Percentiles rank a stretch among this genome's conserved stretches.
Evolutionary conservation across 2,113 vertebrate species (phyloP).

Genomic region (Canis aureus): DNA sequence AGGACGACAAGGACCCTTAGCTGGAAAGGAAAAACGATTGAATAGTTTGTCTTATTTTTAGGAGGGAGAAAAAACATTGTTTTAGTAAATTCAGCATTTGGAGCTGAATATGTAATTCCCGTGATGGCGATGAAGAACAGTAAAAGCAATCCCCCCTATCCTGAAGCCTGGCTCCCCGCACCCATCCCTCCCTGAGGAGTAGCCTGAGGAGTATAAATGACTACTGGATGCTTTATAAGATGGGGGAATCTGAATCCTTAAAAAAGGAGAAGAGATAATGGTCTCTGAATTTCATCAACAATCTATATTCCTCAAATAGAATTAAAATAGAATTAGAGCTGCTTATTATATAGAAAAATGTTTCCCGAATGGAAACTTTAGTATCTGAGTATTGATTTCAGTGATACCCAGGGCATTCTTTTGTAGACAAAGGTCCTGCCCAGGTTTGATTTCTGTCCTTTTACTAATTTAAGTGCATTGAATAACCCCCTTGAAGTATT

Average conservation of each 20-base stretch:
- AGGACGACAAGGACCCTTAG: neutral
- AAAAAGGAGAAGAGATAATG: constrained; percentile 49
- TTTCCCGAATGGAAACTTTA: constrained; percentile 58
- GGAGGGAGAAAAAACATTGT: neutral
- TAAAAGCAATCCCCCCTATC: constrained; percentile 38
- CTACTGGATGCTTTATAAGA: constrained; percentile 7
- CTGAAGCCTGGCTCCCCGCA: neutral
- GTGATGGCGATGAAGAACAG: constrained; percentile 26
- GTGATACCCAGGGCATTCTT: constrained; percentile 16
- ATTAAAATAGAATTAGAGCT: constrained; percentile 72
- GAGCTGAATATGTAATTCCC: constrained; percentile 5
- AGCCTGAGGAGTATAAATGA: neutral
- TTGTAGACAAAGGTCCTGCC: neutral
- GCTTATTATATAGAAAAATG: constrained; percentile 51
- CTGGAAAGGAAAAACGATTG: constrained; percentile 39
- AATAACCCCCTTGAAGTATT: constrained; percentile 8
- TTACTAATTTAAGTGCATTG: constrained; percentile 6
- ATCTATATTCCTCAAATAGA: constrained; percentile 74
- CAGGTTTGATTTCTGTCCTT: neutral
- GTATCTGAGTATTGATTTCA: constrained; percentile 56
- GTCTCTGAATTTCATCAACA: constrained; percentile 31
- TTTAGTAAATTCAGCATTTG: constrained; percentile 35
- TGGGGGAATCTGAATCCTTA: constrained; percentile 15
- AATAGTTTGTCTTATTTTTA: neutral
- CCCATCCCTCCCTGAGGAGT: neutral